Conservation (phyloP, 2,888 invertebrate genomes). For the Drosophila lutescens region DNA sequence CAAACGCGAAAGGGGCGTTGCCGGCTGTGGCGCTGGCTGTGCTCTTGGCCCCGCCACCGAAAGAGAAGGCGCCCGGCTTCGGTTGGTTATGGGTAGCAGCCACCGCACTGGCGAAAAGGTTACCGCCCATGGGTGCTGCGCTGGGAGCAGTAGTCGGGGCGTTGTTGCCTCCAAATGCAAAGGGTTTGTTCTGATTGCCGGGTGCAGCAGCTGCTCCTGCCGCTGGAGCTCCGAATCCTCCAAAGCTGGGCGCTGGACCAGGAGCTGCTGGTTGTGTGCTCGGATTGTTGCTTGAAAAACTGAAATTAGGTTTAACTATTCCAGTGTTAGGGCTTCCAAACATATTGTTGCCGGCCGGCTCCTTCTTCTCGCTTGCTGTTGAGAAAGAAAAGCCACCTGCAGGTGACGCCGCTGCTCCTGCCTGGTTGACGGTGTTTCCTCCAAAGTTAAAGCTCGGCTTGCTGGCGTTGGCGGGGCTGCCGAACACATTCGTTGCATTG, state of each 20-base stretch:
- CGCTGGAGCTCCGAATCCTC: slow-evolving; percentile 17
- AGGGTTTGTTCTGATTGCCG: slow-evolving; percentile 24
- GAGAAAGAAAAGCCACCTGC: slow-evolving; percentile 28
- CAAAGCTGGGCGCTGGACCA: slow-evolving; percentile 9
- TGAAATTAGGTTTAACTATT: slow-evolving; percentile 9
- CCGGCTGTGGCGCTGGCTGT: slow-evolving; percentile 11
- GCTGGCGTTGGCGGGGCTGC: slow-evolving; percentile 4
- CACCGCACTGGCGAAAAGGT: slow-evolving; percentile 63
- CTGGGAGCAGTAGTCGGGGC: slow-evolving; percentile 18
- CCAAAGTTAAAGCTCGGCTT: slow-evolving; percentile 26
- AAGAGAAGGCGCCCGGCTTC: slow-evolving; percentile 63
- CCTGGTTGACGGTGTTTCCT: slow-evolving; percentile 9
- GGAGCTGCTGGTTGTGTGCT: slow-evolving; percentile 5
- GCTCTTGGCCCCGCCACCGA: slow-evolving; percentile 48
- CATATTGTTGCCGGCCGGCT: slow-evolving; percentile 3
- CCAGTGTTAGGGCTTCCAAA: slow-evolving; percentile 27
- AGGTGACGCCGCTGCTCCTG: background rate
- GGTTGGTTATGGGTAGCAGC: slow-evolving; percentile 42
- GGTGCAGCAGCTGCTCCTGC: background rate
- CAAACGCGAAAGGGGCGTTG: slow-evolving; percentile 64
- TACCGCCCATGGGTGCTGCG: slow-evolving; percentile 43
- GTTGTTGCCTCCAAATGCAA: slow-evolving; percentile 21
- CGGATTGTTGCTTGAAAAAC: slow-evolving; percentile 14
- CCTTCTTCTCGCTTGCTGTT: slow-evolving; percentile 8
- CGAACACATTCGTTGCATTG: slow-evolving; percentile 4